phyloP scores from a whole-genome alignment of 1,140 invertebrate genomes.

The Arctopsyche grandis region DNA sequence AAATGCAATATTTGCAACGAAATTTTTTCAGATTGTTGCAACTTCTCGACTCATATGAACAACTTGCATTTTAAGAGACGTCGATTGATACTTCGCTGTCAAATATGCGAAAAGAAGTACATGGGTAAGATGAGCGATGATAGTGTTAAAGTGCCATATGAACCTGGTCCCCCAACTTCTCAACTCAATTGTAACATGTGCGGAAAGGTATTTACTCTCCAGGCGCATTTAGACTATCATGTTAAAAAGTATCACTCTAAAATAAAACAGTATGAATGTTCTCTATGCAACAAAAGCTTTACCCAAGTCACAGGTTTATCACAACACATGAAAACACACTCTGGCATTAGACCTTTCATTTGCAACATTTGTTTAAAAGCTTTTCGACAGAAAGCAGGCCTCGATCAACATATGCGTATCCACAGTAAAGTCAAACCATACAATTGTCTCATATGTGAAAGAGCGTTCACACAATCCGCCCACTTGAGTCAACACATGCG shows the following conservation, averaged over 20 bases:
- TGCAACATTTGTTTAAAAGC: slow-evolving; percentile 79
- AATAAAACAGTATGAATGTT: slow-evolving; percentile 87
- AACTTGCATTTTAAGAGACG: slow-evolving; percentile 63
- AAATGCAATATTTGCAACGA: slow-evolving; percentile 61
- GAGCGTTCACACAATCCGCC: slow-evolving; percentile 69
- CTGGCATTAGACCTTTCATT: slow-evolving; percentile 70
- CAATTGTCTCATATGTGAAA: slow-evolving; percentile 76
- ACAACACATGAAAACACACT: slow-evolving; percentile 75
- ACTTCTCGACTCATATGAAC: slow-evolving; percentile 63
- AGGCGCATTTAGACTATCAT: slow-evolving; percentile 63
- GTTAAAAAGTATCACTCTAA: slow-evolving; percentile 65
- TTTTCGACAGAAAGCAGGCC: slow-evolving; percentile 73
- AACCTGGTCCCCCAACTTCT: slow-evolving; percentile 41
- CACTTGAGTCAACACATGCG: slow-evolving; percentile 65
- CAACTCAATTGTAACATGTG: slow-evolving; percentile 60
- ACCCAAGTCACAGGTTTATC: slow-evolving; percentile 76
- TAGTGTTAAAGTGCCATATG: slow-evolving; percentile 48
- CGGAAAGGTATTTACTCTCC: slow-evolving; percentile 62
- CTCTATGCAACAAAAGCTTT: slow-evolving; percentile 85
- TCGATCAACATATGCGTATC: slow-evolving; percentile 70
- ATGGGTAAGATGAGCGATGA: slow-evolving; percentile 56
- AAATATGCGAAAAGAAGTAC: slow-evolving; percentile 64
- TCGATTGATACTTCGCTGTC: slow-evolving; percentile 61
- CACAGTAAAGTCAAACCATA: slow-evolving; percentile 71
- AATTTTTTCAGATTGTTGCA: slow-evolving; percentile 64